These are phyloP conservation scores for Sterrhoptilus dennistouni DNA, from an alignment of 2,113 vertebrate genomes.

Conservation along the genomic window DNA sequence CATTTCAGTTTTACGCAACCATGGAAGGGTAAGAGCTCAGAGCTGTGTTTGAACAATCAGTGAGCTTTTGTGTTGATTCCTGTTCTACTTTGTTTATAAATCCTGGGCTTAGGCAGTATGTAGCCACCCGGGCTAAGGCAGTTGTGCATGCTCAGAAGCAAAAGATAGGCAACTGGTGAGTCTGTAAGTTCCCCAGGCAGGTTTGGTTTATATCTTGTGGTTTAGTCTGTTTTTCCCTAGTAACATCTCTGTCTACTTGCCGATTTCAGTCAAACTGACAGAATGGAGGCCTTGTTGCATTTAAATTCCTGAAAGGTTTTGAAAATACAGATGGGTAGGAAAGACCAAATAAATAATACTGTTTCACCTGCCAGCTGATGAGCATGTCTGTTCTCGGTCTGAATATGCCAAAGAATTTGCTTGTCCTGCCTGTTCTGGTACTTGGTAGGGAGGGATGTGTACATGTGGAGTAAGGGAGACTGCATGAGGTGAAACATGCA, in stretches of 20 bases:
- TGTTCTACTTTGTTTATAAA: neutral
- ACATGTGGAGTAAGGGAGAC: neutral
- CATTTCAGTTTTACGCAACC: neutral
- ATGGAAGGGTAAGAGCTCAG: neutral
- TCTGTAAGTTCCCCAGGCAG: neutral
- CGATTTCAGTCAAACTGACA: neutral
- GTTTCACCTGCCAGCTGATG: neutral
- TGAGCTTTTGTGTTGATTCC: neutral
- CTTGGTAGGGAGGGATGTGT: neutral
- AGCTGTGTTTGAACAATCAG: neutral
- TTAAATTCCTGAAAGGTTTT: neutral
- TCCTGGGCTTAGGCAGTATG: accelerated
- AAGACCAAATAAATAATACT: neutral
- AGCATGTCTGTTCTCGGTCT: neutral
- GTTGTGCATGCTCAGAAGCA: neutral
- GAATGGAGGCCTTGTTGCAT: neutral
- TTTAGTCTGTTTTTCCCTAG: neutral
- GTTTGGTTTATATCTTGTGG: neutral
- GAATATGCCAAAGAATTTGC: neutral
- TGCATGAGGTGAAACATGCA: neutral
- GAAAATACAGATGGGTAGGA: neutral
- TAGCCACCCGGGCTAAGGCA: neutral
- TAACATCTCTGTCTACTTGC: neutral
- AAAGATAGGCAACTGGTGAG: neutral
- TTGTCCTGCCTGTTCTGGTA: neutral